Evolutionary conservation across 2,113 vertebrate genomes (phyloP).

Genomic region (Colossoma macropomum): DNA sequence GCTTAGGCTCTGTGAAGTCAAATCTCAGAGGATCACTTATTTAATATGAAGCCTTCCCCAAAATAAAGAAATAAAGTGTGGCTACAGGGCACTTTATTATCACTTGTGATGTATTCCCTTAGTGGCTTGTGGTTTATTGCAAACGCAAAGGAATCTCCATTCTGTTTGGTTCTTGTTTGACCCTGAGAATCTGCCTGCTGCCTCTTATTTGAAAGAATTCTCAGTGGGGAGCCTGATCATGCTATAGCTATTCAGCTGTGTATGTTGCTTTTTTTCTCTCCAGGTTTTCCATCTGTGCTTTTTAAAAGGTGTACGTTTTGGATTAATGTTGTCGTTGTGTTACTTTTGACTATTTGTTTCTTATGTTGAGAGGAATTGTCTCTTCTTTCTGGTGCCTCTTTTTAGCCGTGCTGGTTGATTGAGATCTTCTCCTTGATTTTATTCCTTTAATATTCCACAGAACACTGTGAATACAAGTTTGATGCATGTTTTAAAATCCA

Average conservation of each 20-base stretch:
- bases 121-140: slow-evolving; percentile 12
- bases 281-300: neutral
- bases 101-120: slow-evolving; percentile 41
- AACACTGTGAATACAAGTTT: neutral
- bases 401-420: neutral
- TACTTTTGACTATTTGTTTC: neutral
- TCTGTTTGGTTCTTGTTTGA: slow-evolving; percentile 30
- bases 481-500: neutral
- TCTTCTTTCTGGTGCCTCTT: neutral
- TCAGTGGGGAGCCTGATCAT: slow-evolving; percentile 1
- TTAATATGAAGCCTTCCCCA: slow-evolving; percentile 57
- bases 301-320: neutral
- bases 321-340: slow-evolving; percentile 11
- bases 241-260: neutral
- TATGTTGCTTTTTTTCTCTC: neutral
- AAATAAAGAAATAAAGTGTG: slow-evolving; percentile 57
- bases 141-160: slow-evolving; percentile 14
- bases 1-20: slow-evolving; percentile 33
- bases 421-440: neutral
- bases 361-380: neutral
- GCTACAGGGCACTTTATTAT: slow-evolving; percentile 55
- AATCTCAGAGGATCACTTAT: slow-evolving; percentile 64
- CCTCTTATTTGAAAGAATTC: neutral
- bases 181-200: slow-evolving; percentile 19
- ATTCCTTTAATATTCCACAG: neutral